These are phyloP conservation scores for Pterostichus madidus DNA, from an alignment of 2,888 invertebrate species.

Conservation along the genomic window DNA sequence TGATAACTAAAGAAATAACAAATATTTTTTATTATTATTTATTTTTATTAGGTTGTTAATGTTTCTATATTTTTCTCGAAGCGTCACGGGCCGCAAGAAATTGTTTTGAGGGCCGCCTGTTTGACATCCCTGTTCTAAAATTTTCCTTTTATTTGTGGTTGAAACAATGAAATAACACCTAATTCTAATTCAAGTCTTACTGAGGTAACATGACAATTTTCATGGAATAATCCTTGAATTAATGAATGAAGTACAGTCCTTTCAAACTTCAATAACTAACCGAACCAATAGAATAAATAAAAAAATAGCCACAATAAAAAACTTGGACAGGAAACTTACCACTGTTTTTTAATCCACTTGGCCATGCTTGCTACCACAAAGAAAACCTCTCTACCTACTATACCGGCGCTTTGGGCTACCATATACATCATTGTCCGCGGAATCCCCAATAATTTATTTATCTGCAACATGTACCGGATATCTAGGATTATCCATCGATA, in stretches of 20 bases:
- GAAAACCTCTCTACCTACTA: not conserved
- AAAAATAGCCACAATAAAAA: not conserved
- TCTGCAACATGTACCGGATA: conserved; percentile 54
- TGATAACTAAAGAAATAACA: too few relatives aligned
- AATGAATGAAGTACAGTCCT: not conserved
- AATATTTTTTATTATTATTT: too few relatives aligned
- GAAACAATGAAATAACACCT: too few relatives aligned
- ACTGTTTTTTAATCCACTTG: conserved; percentile 46
- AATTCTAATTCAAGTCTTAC: too few relatives aligned
- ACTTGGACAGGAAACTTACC: not conserved
- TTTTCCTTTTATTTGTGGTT: too few relatives aligned
- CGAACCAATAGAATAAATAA: not conserved
- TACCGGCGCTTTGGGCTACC: not conserved
- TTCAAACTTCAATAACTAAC: not conserved
- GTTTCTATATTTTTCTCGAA: too few relatives aligned
- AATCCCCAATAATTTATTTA: conserved; percentile 46
- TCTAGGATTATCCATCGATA: conserved; percentile 46
- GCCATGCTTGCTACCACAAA: not conserved
- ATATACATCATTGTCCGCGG: conserved; percentile 9
- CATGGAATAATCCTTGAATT: too few relatives aligned
- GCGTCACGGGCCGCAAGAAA: too few relatives aligned
- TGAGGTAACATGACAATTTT: too few relatives aligned
- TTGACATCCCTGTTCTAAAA: too few relatives aligned
- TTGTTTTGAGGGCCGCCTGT: too few relatives aligned
- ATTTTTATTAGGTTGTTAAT: too few relatives aligned